Evolutionary conservation across 2,888 invertebrate genomes (phyloP).

Genomic region (Brachyptera risi): DNA sequence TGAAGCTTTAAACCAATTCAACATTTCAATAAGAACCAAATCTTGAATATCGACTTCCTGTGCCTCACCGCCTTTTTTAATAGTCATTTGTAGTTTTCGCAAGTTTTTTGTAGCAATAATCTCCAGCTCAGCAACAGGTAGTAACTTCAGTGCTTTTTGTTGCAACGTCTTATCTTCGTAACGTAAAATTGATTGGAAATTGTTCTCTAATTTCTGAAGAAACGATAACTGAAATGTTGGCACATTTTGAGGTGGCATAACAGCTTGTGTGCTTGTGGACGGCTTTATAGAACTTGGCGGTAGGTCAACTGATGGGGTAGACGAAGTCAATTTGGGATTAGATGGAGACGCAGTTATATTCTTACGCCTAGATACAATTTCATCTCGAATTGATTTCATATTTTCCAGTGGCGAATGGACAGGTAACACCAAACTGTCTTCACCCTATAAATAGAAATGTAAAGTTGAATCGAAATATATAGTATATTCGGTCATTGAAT

Average conservation of each 20-base stretch:
- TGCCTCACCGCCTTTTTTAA: slow-evolving; percentile 46
- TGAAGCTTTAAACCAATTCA: slow-evolving; percentile 87
- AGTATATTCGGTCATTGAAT: too few relatives aligned
- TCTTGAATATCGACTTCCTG: slow-evolving; percentile 57
- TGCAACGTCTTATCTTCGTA: slow-evolving; percentile 68
- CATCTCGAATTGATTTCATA: slow-evolving; percentile 21
- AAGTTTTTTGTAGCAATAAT: slow-evolving; percentile 59
- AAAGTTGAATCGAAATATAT: too few relatives aligned
- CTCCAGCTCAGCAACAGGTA: slow-evolving; percentile 65
- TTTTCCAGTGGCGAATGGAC: slow-evolving; percentile 17
- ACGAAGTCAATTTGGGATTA: background rate
- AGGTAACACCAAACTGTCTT: slow-evolving; percentile 28
- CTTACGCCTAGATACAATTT: slow-evolving; percentile 21
- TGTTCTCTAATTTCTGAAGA: slow-evolving; percentile 43
- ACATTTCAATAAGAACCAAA: slow-evolving; percentile 69
- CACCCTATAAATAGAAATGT: slow-evolving; percentile 22
- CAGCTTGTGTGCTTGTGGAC: background rate
- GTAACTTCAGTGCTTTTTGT: slow-evolving; percentile 57
- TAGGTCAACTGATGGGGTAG: background rate
- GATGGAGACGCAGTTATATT: background rate
- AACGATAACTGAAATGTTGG: slow-evolving; percentile 37
- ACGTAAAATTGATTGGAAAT: slow-evolving; percentile 57
- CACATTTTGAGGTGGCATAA: background rate
- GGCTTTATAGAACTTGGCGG: background rate
- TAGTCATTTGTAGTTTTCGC: slow-evolving; percentile 56